A percentile compares a stretch with the other conserved stretches of the same genome.
Evolutionary conservation across 2,888 invertebrate species (phyloP).

Genomic region (Leptopterna dolabrata): DNA sequence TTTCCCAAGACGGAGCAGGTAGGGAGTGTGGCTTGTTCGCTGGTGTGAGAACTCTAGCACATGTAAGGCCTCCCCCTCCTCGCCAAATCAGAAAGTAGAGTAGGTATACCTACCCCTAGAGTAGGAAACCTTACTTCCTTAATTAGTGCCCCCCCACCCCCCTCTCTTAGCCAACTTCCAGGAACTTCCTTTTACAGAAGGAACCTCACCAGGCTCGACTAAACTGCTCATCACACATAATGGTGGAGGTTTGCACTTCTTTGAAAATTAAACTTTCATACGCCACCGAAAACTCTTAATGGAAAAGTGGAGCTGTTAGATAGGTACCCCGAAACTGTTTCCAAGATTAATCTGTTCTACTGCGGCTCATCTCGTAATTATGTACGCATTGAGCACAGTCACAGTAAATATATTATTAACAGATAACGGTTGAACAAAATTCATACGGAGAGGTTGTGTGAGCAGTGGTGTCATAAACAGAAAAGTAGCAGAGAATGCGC

Average conservation of each 20-base stretch:
- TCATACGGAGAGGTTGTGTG: too few species aligned
- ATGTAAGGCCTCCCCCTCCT: not conserved
- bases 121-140: too few species aligned
- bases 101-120: too few species aligned
- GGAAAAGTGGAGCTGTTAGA: not conserved
- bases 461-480: too few species aligned
- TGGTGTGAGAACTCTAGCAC: not conserved
- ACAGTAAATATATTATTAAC: too few species aligned
- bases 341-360: not conserved
- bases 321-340: not conserved
- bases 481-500: too few species aligned
- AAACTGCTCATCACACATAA: not conserved
- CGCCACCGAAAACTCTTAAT: not conserved
- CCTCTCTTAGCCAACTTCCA: not conserved
- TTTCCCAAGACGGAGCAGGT: not conserved
- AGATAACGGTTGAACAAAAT: too few species aligned
- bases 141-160: not conserved
- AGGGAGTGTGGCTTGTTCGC: not conserved
- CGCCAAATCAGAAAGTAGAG: not conserved
- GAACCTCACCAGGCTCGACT: not conserved
- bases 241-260: not conserved
- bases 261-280: conserved; percentile 11
- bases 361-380: not conserved
- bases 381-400: too few species aligned
- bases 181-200: not conserved